Base-by-base conservation (phyloP, 2,797 vertebrate genomes). In the Manis crassicaudata region DNA sequence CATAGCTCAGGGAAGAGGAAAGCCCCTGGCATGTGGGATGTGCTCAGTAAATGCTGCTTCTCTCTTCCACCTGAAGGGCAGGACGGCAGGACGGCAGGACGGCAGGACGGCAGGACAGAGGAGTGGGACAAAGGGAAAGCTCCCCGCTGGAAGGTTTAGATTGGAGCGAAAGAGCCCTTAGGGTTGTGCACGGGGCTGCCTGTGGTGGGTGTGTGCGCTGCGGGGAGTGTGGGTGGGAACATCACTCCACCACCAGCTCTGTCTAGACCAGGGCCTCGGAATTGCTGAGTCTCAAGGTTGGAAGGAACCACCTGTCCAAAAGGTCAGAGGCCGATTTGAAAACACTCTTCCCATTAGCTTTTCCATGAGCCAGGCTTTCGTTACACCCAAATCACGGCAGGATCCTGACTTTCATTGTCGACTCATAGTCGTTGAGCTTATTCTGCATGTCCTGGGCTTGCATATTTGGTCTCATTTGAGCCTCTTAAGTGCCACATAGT, bases 201-300 rank as follows among this genome's bases (percentile, higher is more conserved):
- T 10, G 46, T 11, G 10, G 46, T 46, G 46, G 46, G 46, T 46
- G 46, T 46, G 46, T 46, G 46, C 11, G 50, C 12, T 88, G 79
- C 10, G 3, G 54, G 35, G 16, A 6, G 17, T 3, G 1, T 2
- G 21, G 18, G 14, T 1, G 2, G 32, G 23, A 20, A 3, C 1
- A 1, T 40, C 29, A 4, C 43, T 72, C 35, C 17, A 40, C 35
- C 13, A 8, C 76, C 43, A 11, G 50, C 50, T 46, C 67, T 40
- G 56, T 85, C 82, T 54, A 75, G 92, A 54, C 62, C 20, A 72
- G 56, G 7, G 21, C 79, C 72, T 88, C 68, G 7, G 43, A 17
- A 23, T 14, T 5, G 5, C 72, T 0, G 2, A n/a, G 27, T 54
- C 29, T 92, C 73, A 62, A 70, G 20, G 23, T 62, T 40, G 12